phyloP scores from a whole-genome alignment of 2,888 invertebrate species.

The Chaetogeoica ovagalla region DNA sequence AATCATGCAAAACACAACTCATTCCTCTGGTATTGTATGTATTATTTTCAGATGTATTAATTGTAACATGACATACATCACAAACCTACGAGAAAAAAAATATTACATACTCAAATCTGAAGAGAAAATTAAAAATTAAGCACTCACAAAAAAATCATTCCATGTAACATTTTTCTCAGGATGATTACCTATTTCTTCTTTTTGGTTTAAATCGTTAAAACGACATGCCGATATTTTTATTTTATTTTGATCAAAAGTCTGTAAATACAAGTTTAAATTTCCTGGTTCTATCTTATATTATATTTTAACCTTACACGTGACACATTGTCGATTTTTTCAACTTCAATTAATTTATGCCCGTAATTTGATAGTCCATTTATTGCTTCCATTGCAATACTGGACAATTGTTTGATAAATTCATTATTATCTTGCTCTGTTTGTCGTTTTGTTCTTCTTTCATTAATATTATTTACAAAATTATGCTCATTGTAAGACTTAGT shows the following conservation, averaged over 20 bases:
- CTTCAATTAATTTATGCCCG: constrained; percentile 19
- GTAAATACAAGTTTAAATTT: background rate
- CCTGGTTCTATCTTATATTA: background rate
- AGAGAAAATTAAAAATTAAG: background rate
- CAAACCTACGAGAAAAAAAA: constrained; percentile 13
- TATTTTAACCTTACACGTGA: constrained; percentile 15
- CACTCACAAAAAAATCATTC: constrained; percentile 22
- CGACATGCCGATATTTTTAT: constrained; percentile 21
- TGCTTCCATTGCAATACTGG: constrained; percentile 3
- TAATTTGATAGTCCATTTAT: background rate
- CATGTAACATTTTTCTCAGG: constrained; percentile 2
- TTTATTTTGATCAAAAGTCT: constrained; percentile 16
- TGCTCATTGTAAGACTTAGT: background rate
- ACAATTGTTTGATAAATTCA: constrained; percentile 10
- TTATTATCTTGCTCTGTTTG: background rate
- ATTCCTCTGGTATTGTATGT: background rate
- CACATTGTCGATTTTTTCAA: constrained; percentile 5
- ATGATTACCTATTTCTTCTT: background rate
- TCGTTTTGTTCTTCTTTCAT: constrained; percentile 8
- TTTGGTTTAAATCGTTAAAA: constrained; percentile 30
- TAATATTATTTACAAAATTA: background rate
- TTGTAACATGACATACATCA: constrained; percentile 1
- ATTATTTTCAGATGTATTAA: background rate
- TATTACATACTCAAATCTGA: background rate
- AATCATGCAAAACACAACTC: constrained; percentile 24